phyloP scores from a whole-genome alignment of 2,113 vertebrate species.

The Thalassoma bifasciatum region DNA sequence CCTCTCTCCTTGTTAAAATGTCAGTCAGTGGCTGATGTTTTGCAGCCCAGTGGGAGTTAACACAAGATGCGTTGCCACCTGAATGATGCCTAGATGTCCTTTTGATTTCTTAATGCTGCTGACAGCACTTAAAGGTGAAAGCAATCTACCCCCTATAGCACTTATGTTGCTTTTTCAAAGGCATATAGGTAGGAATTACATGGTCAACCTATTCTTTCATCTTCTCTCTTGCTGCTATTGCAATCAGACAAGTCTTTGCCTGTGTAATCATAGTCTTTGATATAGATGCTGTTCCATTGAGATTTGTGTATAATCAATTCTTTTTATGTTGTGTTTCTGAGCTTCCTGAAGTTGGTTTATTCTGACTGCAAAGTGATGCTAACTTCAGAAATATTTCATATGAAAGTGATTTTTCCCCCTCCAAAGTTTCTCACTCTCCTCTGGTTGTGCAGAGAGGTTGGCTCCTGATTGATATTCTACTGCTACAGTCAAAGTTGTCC shows the following conservation, averaged over 20 bases:
- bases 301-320: constrained; percentile 56
- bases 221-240: constrained; percentile 37
- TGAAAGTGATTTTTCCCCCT: constrained; percentile 22
- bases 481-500: constrained; percentile 61
- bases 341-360: constrained; percentile 39
- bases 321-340: constrained; percentile 54
- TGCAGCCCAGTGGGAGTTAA: constrained; percentile 1
- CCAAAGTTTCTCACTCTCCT: constrained; percentile 28
- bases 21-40: neutral
- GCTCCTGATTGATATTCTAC: constrained; percentile 73
- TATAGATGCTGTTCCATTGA: constrained; percentile 61
- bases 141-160: constrained; percentile 9
- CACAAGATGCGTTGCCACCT: constrained; percentile 8
- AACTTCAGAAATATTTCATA: constrained; percentile 47
- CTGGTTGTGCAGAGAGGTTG: constrained; percentile 30
- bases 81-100: constrained; percentile 8
- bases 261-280: constrained; percentile 63
- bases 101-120: constrained; percentile 17
- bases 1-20: neutral
- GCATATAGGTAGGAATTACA: constrained; percentile 35
- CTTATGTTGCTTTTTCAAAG: constrained; percentile 43
- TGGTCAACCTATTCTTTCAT: constrained; percentile 60
- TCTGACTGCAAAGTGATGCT: constrained; percentile 48
- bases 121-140: constrained; percentile 50
- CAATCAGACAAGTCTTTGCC: constrained; percentile 58